A percentile compares a stretch with the other conserved stretches of the same genome.
Evolutionary conservation across 2,113 vertebrate species (phyloP).

Genomic region (Tonatia bakeri): DNA sequence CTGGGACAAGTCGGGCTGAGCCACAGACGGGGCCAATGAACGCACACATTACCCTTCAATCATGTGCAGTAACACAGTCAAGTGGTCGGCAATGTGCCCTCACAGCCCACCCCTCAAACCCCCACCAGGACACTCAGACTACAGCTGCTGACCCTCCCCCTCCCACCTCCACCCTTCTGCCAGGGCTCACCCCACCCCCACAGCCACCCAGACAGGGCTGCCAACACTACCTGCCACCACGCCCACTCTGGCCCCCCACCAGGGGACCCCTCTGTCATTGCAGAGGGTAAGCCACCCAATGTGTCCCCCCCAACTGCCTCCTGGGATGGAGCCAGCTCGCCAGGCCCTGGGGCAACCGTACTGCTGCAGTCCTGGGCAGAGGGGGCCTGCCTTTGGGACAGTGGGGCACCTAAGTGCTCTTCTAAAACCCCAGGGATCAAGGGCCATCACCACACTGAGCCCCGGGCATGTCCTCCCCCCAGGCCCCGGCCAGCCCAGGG

Average conservation of each 20-base stretch:
- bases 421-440: too few species aligned
- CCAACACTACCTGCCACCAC: background rate
- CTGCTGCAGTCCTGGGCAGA: too few species aligned
- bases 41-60: fast-evolving
- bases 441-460: background rate
- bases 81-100: background rate
- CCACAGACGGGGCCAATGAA: fast-evolving
- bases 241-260: background rate
- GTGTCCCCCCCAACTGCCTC: too few species aligned
- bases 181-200: background rate
- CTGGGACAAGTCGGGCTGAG: background rate
- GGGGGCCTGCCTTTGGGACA: too few species aligned
- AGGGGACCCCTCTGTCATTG: background rate
- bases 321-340: background rate
- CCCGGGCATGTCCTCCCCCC: background rate
- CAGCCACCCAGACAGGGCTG: background rate
- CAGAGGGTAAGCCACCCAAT: background rate
- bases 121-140: background rate
- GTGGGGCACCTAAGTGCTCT: too few species aligned
- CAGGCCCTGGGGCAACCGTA: background rate
- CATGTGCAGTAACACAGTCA: background rate
- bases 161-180: background rate
- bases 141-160: background rate
- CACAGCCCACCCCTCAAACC: background rate
- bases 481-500: too few species aligned